Percentiles rank a stretch among this genome's conserved stretches.
These are phyloP conservation scores for Atlantisia rogersi DNA, from an alignment of 2,113 vertebrate species.

Conservation along the genomic window DNA sequence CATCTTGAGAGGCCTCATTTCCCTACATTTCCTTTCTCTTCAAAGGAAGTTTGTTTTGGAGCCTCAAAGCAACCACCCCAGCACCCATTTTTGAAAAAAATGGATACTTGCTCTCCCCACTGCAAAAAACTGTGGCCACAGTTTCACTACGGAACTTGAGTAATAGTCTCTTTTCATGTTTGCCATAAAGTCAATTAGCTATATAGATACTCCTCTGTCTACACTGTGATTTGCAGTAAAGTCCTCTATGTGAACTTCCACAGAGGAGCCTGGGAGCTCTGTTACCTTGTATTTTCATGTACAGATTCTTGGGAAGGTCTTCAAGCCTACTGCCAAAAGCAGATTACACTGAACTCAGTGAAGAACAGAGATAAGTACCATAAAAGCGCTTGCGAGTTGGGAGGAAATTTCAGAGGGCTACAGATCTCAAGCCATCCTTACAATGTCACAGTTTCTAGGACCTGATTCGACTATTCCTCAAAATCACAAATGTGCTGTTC, in stretches of 20 bases:
- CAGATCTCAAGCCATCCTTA: neutral
- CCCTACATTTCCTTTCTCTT: neutral
- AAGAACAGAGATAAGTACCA: neutral
- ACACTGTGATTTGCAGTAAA: accelerated
- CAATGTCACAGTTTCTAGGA: neutral
- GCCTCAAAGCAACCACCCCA: neutral
- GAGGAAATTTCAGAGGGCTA: neutral
- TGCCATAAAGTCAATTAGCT: neutral
- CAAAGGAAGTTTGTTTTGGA: neutral
- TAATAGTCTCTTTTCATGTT: neutral
- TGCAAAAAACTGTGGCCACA: neutral
- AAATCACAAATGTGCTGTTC: accelerated
- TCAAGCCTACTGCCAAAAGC: neutral
- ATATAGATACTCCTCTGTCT: neutral
- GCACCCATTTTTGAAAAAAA: neutral
- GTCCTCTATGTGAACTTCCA: neutral
- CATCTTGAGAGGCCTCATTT: neutral
- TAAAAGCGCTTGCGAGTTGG: neutral
- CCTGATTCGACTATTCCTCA: neutral
- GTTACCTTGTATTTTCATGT: neutral
- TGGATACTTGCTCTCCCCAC: accelerated
- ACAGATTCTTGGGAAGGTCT: neutral
- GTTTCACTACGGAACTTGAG: neutral
- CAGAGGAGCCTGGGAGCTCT: neutral
- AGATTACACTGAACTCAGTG: neutral